These are phyloP conservation scores for Hecatera dysodea DNA, from an alignment of 2,888 invertebrate genomes.

Conservation along the genomic window DNA sequence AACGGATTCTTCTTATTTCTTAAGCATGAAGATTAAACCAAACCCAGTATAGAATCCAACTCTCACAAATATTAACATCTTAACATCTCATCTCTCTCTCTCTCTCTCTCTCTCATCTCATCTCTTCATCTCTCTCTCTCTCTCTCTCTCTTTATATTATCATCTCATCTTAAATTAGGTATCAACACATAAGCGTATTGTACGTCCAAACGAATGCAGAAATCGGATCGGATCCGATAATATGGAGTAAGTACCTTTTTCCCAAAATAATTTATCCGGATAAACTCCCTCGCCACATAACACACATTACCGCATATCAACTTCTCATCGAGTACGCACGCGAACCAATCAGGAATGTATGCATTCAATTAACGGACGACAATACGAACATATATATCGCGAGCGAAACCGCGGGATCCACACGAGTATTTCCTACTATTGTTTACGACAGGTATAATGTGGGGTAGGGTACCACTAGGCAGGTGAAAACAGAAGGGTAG, in stretches of 20 bases:
- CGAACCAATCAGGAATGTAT: constrained; percentile 32
- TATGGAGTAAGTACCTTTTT: neutral
- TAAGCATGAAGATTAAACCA: too few species aligned
- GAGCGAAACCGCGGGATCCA: constrained; percentile 7
- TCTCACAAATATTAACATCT: too few species aligned
- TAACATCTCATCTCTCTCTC: too few species aligned
- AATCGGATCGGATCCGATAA: too few species aligned
- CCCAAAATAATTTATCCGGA: too few species aligned
- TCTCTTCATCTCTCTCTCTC: too few species aligned
- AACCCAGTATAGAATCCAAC: too few species aligned
- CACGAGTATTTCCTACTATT: constrained; percentile 40
- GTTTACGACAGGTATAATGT: constrained; percentile 28
- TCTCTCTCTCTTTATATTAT: too few species aligned
- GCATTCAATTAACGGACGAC: constrained; percentile 53
- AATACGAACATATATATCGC: constrained; percentile 45
- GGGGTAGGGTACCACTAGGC: neutral
- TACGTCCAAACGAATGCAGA: neutral
- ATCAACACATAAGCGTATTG: too few species aligned
- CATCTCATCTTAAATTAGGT: too few species aligned
- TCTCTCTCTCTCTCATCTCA: too few species aligned
- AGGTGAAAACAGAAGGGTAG: constrained; percentile 4
- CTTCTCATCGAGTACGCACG: constrained; percentile 20
- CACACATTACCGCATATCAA: constrained; percentile 4
- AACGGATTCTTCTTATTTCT: too few species aligned
- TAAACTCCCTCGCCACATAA: neutral